Evolutionary conservation across 2,888 invertebrate species (phyloP).

Genomic region (Lymantria dispar): DNA sequence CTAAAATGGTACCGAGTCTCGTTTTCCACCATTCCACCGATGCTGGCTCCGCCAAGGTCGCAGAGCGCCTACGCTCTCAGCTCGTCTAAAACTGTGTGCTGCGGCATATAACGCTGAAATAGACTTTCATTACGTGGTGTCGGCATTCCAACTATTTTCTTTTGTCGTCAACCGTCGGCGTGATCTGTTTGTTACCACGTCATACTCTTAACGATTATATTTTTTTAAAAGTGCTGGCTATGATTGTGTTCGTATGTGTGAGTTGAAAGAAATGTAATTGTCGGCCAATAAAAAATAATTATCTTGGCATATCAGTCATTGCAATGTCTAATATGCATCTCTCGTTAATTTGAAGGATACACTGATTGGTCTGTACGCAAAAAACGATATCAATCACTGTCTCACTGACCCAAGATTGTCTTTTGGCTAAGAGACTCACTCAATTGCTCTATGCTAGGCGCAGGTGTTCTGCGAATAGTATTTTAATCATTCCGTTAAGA

Average conservation of each 20-base stretch:
- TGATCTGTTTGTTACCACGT: slow-evolving; percentile 51
- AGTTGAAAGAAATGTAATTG: slow-evolving; percentile 15
- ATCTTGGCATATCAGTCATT: slow-evolving; percentile 42
- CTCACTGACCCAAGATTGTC: slow-evolving; percentile 47
- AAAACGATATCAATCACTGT: slow-evolving; percentile 62
- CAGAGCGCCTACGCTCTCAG: slow-evolving; percentile 75
- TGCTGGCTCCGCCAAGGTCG: slow-evolving; percentile 70
- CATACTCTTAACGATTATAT: slow-evolving; percentile 43
- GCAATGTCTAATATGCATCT: slow-evolving; percentile 43
- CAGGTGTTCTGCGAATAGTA: slow-evolving; percentile 12
- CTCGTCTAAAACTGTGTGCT: slow-evolving; percentile 70
- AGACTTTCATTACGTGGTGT: slow-evolving; percentile 69
- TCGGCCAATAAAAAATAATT: slow-evolving; percentile 34
- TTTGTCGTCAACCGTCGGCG: slow-evolving; percentile 63
- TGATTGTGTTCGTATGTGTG: slow-evolving; percentile 31
- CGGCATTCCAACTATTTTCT: slow-evolving; percentile 71
- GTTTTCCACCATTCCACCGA: slow-evolving; percentile 69
- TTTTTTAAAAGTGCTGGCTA: slow-evolving; percentile 50
- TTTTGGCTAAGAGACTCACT: slow-evolving; percentile 43
- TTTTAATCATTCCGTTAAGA: slow-evolving; percentile 15
- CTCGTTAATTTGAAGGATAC: slow-evolving; percentile 48
- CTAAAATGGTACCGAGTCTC: slow-evolving; percentile 80
- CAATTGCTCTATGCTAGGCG: slow-evolving; percentile 20
- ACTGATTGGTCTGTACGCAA: slow-evolving; percentile 45
- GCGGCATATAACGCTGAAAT: slow-evolving; percentile 69